Evolutionary conservation across 2,113 vertebrate species (phyloP).

Genomic region (Engystomops pustulosus): DNA sequence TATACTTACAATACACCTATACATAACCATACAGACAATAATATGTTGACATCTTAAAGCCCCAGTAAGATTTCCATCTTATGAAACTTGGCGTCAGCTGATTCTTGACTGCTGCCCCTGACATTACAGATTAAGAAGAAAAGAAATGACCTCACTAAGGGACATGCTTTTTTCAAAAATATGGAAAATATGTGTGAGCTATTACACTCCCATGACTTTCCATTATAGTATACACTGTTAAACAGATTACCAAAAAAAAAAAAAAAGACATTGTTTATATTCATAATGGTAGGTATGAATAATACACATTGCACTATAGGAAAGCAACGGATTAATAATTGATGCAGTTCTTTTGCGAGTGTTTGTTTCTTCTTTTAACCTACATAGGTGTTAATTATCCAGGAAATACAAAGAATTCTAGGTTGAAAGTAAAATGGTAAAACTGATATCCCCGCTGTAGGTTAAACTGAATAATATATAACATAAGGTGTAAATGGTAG

Average conservation of each 20-base stretch:
- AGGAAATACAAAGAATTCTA: background rate
- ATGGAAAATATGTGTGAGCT: no score
- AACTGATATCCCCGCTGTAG: background rate
- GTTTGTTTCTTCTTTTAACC: background rate
- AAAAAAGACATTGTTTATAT: background rate
- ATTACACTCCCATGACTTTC: no score
- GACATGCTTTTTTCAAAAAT: no score
- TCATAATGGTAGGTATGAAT: background rate
- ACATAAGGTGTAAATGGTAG: background rate
- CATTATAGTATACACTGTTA: no score
- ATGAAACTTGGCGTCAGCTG: background rate
- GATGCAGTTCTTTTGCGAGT: background rate
- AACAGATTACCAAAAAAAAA: background rate
- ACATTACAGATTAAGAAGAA: background rate
- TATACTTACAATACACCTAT: no score
- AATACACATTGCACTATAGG: background rate
- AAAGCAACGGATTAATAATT: background rate
- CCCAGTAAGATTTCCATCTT: background rate
- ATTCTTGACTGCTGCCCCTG: background rate
- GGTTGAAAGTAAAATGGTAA: background rate
- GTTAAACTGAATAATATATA: background rate
- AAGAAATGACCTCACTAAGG: no score
- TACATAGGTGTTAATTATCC: background rate
- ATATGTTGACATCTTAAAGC: background rate
- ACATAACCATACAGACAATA: no score